Base-by-base conservation (phyloP, 2,888 invertebrate genomes). In the Dynastes hyllus region DNA sequence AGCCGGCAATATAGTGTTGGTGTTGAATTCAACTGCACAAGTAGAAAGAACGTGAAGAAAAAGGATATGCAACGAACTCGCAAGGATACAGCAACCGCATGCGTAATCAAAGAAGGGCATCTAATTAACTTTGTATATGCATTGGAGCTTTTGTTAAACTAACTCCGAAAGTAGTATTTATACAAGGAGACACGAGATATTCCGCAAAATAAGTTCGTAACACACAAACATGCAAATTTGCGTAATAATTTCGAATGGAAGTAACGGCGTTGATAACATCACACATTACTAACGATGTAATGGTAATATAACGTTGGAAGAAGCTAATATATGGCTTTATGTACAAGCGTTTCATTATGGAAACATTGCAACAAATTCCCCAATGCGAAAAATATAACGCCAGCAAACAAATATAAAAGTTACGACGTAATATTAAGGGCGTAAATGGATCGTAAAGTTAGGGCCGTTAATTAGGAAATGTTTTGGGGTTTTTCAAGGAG, bases 351-450 rank as follows among this genome's bases (percentile, higher is more conserved):
- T 65, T 65, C 29, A 65, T 65, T 65, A 65, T 45, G 45, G n/a
- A 32, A 32, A 11, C 37, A 32, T n/a, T 65, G 65, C 29, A 4
- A 65, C 65, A 29, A 37, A 32, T 29, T 29, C 65, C 27, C 65
- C n/a, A 65, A 65, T 29, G 37, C 32, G 37, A 37, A 37, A 65
- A 65, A 32, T 65, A 65, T 37, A 65, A 29, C 65, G 11, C 65
- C 37, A 32, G 37, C 65, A 65, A 65, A 65, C 65, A 65, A 8
- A 65, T 65, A 65, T 65, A 65, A 65, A 65, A 65, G 65, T 65
- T 65, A 65, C 37, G 65, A n/a, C 13, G 65, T 37, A 65, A 65
- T 65, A 65, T 65, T n/a, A 65, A 11, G 65, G 37, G 29, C 65
- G 32, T n/a, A 65, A 65, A 65, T 65, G 65, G 32, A 37, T 65